Evolutionary conservation across 35 echinoderm and acorn worm genomes (phyloP).

Genomic region (Ophioderma brevispina): DNA sequence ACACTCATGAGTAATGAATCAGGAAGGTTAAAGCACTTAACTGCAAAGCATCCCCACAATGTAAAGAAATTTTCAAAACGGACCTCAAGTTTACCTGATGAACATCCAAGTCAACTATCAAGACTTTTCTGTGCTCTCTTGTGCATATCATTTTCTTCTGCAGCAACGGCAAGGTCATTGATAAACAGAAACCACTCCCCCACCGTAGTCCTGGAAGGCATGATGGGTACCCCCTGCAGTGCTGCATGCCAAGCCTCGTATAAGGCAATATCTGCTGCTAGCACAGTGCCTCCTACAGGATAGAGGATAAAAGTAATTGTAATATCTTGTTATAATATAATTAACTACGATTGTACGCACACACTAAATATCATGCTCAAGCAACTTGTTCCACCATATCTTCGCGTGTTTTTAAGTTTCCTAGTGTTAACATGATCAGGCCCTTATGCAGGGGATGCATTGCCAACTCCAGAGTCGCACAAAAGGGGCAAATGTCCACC

Average conservation of each 20-base stretch:
- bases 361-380: no score
- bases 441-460: no score
- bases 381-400: no score
- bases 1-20: no score
- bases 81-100: constrained; percentile 57
- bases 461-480: no score
- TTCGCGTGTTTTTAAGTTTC: no score
- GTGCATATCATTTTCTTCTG: constrained; percentile 30
- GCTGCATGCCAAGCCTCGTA: constrained; percentile 62
- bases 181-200: constrained; percentile 75
- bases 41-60: no score
- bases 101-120: constrained; percentile 79
- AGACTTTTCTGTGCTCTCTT: constrained; percentile 41
- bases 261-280: constrained; percentile 60
- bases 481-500: no score
- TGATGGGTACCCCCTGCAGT: constrained; percentile 83
- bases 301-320: background rate
- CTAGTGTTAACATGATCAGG: no score
- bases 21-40: no score
- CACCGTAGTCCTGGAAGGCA: constrained; percentile 66
- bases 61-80: no score
- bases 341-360: no score
- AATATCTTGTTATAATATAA: background rate
- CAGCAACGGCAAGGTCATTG: constrained; percentile 77
- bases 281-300: constrained; percentile 57